Base-by-base conservation (phyloP, 2,113 vertebrate genomes). In the Eulacestoma nigropectus region DNA sequence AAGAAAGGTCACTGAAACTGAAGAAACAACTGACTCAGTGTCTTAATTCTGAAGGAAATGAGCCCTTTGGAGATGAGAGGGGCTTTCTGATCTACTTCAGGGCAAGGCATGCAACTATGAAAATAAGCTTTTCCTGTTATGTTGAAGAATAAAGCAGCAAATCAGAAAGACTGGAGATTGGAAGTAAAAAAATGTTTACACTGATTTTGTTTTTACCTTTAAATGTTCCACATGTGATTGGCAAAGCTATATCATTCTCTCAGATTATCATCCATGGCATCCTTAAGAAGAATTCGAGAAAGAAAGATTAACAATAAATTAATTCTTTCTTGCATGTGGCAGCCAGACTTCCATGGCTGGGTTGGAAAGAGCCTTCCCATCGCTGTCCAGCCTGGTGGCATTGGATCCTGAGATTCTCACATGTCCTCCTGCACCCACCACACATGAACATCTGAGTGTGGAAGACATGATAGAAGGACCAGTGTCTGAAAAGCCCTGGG, bases 31-130 rank as follows among this genome's bases (percentile, higher is more conserved):
- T 87, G 95, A 89, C 46, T 95, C 77, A 49, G 64, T 89, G 87
- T 92, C 89, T 92, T 89, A 93, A 91, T 94, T 95, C 85, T 90
- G 83, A 84, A 96, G 96, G 93, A 96, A 96, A 95, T 96, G 46
- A 93, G 72, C 69, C 82, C 60, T 96, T 96, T 89, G 82, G 84
- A 95, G 84, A 88, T 75, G 89, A 96, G 94, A 95, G 35, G 30
- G 55, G 33, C 76, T 95, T 94, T 89, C 81, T 96, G 82, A 89
- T 96, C 76, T 88, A 74, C 67, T 91, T 96, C 77, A 84, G 76
- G 67, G 73, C 44, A 95, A 96, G 90, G 46, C 88, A 92, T 74
- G 50, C 32, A 89, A 93, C 73, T 93, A 84, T 16, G 52, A 94
- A 93, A 93, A 94, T 75, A 93, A 87, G 62, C 20, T 94, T 94